Conservation (phyloP, 2,113 vertebrate genomes). For the Sinosuthora webbiana region DNA sequence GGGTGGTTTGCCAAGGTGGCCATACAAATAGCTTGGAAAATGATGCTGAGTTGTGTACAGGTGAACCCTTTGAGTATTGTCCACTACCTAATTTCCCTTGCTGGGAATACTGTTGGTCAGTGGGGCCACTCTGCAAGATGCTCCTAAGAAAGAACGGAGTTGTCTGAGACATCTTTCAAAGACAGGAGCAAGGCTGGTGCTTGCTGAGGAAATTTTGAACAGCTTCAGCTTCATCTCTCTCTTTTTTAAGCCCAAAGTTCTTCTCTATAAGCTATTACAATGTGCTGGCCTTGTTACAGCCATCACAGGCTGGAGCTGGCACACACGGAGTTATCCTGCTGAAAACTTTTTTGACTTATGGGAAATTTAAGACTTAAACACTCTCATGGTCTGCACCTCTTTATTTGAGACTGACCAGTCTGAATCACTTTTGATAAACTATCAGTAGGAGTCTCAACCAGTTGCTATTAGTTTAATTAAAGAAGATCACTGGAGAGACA, state of each 20-base stretch:
- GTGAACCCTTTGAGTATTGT: background rate
- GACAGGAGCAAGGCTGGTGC: background rate
- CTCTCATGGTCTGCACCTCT: background rate
- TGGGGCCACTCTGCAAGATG: background rate
- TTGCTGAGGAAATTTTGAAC: background rate
- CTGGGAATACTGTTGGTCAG: background rate
- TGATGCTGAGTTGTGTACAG: rapidly evolving
- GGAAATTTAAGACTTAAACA: background rate
- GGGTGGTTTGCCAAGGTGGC: background rate
- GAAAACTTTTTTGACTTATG: background rate
- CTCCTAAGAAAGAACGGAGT: background rate
- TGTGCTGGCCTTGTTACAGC: background rate
- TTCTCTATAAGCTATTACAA: background rate
- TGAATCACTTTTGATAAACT: background rate
- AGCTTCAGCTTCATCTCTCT: background rate
- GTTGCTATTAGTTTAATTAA: conserved; percentile 43
- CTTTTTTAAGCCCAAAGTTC: background rate
- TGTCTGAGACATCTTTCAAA: background rate
- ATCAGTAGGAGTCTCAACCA: background rate
- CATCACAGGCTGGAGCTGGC: background rate
- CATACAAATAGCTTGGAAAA: background rate
- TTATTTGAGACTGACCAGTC: background rate
- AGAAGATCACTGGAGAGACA: background rate
- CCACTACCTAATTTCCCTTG: background rate
- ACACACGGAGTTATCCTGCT: background rate